A percentile compares a stretch with the other conserved stretches of the same genome.
phyloP scores from a whole-genome alignment of 2,888 invertebrate species.

The Andrena praecox region DNA sequence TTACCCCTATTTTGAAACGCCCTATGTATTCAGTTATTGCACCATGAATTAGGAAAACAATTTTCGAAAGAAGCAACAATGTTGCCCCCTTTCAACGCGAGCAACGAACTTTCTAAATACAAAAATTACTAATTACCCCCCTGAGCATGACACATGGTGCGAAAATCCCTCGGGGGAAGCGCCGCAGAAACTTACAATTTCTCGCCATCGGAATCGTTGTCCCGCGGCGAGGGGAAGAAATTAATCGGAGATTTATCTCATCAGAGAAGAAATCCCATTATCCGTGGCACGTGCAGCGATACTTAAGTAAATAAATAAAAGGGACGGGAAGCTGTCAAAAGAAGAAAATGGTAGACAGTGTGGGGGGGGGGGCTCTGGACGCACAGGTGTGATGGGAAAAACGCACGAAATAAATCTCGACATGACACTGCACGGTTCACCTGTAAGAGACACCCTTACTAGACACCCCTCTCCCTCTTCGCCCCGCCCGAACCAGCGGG shows the following conservation, averaged over 20 bases:
- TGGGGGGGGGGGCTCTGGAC: slow-evolving; percentile 59
- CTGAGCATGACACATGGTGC: not conserved
- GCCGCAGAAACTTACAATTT: slow-evolving; percentile 14
- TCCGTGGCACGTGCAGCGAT: slow-evolving; percentile 8
- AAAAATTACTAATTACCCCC: slow-evolving; percentile 20
- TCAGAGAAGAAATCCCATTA: slow-evolving; percentile 35
- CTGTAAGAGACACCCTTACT: slow-evolving; percentile 43
- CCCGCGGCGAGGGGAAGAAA: slow-evolving; percentile 20
- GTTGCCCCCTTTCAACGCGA: not conserved
- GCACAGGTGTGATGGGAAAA: slow-evolving; percentile 79
- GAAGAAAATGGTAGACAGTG: slow-evolving; percentile 44
- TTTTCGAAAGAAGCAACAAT: not conserved
- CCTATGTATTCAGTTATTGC: too few relatives aligned
- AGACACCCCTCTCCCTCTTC: not conserved
- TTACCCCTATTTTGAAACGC: too few relatives aligned
- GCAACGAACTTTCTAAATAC: not conserved
- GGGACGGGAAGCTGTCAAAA: slow-evolving; percentile 15
- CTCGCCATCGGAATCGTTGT: not conserved
- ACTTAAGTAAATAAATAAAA: slow-evolving; percentile 40
- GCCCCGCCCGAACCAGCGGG: too few relatives aligned
- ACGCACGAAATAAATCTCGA: slow-evolving; percentile 80
- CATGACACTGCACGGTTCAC: slow-evolving; percentile 55
- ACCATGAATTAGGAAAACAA: not conserved
- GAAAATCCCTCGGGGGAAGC: not conserved
- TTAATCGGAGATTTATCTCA: slow-evolving; percentile 42